Evolutionary conservation across 2,797 vertebrate species (phyloP).

Genomic region (Ispidina picta): DNA sequence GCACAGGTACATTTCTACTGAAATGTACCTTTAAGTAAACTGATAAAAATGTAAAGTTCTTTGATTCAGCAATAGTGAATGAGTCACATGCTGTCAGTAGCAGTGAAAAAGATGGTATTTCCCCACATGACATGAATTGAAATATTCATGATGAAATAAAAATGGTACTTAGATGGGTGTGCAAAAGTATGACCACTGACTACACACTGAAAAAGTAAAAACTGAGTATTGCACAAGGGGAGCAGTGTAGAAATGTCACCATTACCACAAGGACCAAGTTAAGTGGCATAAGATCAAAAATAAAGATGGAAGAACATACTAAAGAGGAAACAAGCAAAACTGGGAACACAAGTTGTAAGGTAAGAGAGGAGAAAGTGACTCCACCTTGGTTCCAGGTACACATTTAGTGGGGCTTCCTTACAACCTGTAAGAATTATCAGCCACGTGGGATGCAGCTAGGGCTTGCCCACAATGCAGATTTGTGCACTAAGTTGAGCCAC

Average conservation of each 20-base stretch:
- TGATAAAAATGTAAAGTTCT: neutral
- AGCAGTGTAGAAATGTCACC: neutral
- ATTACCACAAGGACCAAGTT: neutral
- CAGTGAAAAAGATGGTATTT: constrained; percentile 7
- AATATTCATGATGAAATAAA: constrained; percentile 14
- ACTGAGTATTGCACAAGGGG: neutral
- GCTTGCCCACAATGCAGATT: neutral
- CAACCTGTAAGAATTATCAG: neutral
- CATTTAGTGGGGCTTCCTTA: neutral
- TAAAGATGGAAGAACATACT: neutral
- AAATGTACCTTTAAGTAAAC: neutral
- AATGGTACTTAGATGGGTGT: neutral
- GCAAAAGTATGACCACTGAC: neutral
- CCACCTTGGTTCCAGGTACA: neutral
- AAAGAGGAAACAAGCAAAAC: constrained; percentile 23
- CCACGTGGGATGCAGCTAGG: neutral
- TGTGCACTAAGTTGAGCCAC: neutral
- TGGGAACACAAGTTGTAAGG: neutral
- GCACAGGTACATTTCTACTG: neutral
- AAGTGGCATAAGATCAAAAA: constrained; percentile 16
- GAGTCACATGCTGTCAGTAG: constrained; percentile 18
- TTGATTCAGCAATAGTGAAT: neutral
- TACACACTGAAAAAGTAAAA: neutral
- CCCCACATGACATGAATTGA: neutral
- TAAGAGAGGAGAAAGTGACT: neutral